phyloP scores from a whole-genome alignment of 2,113 vertebrate genomes.

The Varanus komodoensis region DNA sequence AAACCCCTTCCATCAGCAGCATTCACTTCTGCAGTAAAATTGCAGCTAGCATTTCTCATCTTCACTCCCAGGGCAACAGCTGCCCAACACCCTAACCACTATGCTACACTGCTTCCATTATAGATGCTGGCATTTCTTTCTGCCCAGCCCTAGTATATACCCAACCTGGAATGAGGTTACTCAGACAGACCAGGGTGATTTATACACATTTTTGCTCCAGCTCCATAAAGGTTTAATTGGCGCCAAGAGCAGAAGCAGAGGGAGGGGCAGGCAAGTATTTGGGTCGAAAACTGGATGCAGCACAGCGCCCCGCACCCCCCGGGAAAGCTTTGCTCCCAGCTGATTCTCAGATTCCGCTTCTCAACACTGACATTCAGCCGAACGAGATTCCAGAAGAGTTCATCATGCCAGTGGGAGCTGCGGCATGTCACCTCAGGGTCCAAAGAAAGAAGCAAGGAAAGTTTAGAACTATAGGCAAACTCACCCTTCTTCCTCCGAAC shows the following conservation, averaged over 20 bases:
- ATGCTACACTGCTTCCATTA: too few relatives aligned
- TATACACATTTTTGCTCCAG: background rate
- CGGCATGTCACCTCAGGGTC: accelerated
- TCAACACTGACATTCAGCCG: conserved; percentile 88
- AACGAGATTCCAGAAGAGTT: conserved; percentile 86
- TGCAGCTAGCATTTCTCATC: too few relatives aligned
- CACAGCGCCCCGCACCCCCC: too few relatives aligned
- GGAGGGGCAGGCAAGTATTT: background rate
- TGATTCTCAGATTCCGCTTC: conserved; percentile 56
- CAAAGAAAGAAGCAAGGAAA: too few relatives aligned
- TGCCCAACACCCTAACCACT: too few relatives aligned
- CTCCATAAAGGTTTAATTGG: background rate
- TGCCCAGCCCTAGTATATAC: too few relatives aligned
- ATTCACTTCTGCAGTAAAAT: too few relatives aligned
- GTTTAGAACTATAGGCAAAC: background rate
- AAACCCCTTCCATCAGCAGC: too few relatives aligned
- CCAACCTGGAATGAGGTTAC: background rate
- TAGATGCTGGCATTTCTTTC: too few relatives aligned
- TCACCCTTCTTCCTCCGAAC: background rate
- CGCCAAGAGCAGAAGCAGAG: background rate
- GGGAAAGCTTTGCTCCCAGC: background rate
- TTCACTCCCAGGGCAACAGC: too few relatives aligned
- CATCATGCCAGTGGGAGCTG: conserved; percentile 61
- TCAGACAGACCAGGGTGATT: background rate
- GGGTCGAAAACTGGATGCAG: background rate